These are phyloP conservation scores for Peromyscus californicus DNA, from an alignment of 2,113 vertebrate species.

Conservation along the genomic window DNA sequence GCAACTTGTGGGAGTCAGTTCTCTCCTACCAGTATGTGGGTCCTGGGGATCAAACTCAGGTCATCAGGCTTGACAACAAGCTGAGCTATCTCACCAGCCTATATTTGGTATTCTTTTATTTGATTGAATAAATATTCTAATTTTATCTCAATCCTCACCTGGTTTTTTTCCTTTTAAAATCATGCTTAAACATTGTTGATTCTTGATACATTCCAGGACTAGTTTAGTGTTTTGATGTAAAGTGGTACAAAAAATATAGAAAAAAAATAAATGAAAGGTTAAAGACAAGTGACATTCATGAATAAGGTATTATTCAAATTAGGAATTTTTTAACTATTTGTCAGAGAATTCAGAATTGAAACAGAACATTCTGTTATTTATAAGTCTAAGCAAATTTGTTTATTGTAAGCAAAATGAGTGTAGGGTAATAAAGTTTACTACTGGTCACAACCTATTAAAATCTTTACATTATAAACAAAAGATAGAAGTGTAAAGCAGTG, in stretches of 20 bases:
- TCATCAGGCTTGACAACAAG: neutral
- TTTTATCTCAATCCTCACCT: constrained; percentile 6
- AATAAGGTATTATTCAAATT: constrained; percentile 31
- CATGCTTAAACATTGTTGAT: neutral
- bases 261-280: constrained; percentile 36
- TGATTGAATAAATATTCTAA: constrained; percentile 16
- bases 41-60: neutral
- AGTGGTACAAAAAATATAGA: neutral
- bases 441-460: constrained; percentile 44
- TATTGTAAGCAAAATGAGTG: neutral
- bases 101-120: constrained; percentile 30
- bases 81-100: neutral
- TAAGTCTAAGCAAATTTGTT: neutral
- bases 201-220: neutral
- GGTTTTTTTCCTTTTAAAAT: constrained; percentile 28
- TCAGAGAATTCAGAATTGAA: constrained; percentile 48
- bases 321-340: constrained; percentile 23
- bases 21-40: neutral
- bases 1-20: neutral
- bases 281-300: constrained; percentile 17
- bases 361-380: constrained; percentile 26
- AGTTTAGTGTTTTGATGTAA: constrained; percentile 1
- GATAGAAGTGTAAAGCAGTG: constrained; percentile 23
- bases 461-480: constrained; percentile 27
- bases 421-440: constrained; percentile 29